Evolutionary conservation across 2,113 vertebrate genomes (phyloP).

Genomic region (Anhinga rufa): DNA sequence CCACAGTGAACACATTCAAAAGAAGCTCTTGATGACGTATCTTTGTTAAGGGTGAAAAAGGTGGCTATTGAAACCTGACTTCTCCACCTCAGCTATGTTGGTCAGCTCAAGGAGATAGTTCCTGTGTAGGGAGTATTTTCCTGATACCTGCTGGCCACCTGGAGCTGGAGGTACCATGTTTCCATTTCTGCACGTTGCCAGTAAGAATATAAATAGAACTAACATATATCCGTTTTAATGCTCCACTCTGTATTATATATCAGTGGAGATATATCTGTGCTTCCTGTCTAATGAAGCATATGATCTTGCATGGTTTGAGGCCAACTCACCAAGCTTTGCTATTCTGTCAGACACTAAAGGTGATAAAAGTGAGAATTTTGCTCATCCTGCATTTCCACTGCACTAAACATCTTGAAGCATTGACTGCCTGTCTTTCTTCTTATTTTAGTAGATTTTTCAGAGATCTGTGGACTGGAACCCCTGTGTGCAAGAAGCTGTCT

Average conservation of each 20-base stretch:
- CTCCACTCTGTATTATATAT: conserved; percentile 52
- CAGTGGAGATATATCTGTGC: conserved; percentile 55
- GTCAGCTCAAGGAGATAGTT: not conserved
- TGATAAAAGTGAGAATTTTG: conserved; percentile 12
- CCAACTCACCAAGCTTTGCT: conserved; percentile 33
- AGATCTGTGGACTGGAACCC: not conserved
- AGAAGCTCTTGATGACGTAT: not conserved
- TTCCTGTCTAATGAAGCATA: conserved; percentile 57
- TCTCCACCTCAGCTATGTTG: not conserved
- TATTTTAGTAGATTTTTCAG: not conserved
- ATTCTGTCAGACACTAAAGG: not conserved
- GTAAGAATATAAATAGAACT: conserved; percentile 57
- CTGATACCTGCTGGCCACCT: conserved; percentile 37
- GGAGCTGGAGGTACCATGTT: not conserved
- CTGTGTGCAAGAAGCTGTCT: not conserved
- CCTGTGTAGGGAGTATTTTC: not conserved
- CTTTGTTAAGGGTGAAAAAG: not conserved
- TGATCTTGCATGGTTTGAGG: conserved; percentile 39
- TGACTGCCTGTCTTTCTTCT: not conserved
- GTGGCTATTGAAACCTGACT: not conserved
- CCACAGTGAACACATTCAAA: not conserved
- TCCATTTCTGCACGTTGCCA: conserved; percentile 2
- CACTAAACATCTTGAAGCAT: not conserved
- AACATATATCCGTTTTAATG: conserved; percentile 48
- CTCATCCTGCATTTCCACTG: not conserved